These are phyloP conservation scores for Leiothrix lutea DNA, from an alignment of 2,113 vertebrate species.

Conservation along the genomic window DNA sequence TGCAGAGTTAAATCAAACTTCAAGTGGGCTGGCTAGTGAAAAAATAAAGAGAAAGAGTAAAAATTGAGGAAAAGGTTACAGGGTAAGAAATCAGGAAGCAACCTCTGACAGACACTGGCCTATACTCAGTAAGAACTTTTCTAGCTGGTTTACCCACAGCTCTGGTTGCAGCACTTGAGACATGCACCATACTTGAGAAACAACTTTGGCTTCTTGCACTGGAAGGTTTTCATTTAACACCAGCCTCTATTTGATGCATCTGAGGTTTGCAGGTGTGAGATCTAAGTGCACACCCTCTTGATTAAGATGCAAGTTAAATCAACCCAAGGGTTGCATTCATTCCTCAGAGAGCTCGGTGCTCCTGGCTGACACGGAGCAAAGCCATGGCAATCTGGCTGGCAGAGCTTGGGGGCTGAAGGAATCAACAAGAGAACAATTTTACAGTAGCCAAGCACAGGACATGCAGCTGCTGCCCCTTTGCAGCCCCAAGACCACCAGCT, in stretches of 20 bases:
- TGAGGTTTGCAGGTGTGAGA: not conserved
- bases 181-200: not conserved
- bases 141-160: not conserved
- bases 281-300: not conserved
- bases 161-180: not conserved
- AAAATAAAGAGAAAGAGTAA: not conserved
- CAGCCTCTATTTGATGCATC: not conserved
- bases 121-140: not conserved
- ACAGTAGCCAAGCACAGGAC: not conserved
- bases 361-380: not conserved
- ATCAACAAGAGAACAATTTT: not conserved
- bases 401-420: not conserved
- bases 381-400: accelerated
- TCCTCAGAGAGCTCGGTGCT: accelerated
- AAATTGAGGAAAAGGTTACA: not conserved
- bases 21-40: not conserved
- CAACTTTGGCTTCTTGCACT: not conserved
- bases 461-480: not conserved
- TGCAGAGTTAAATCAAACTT: not conserved
- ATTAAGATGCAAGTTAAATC: not conserved
- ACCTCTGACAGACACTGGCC: not conserved
- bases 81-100: not conserved
- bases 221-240: not conserved
- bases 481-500: not conserved
- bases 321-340: not conserved